Evolutionary conservation across 1,140 invertebrate genomes (phyloP), one percentile per base, ranked within the genome.

Genomic region (Armadillidium nasatum): DNA sequence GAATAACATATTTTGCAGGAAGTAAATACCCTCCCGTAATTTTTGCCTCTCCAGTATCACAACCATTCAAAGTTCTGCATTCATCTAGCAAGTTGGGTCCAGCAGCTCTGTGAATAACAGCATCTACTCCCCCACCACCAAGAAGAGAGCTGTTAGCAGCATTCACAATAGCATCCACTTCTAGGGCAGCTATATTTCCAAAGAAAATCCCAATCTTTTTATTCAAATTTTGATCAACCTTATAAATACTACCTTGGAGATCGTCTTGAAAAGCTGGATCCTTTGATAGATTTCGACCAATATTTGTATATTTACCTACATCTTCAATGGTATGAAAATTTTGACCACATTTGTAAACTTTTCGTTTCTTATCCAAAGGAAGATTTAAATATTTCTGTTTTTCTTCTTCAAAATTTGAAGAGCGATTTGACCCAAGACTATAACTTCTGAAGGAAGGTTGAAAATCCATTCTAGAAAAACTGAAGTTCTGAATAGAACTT

Each of bases 101-200:
- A 74, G 93, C 93, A 15, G 89, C 91, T 82, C 87, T 84, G 83
- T 95, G 93, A 83, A 97, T 96, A 10, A 92, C 92, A 76, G 92
- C 92, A 86, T 95, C 94, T 44, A 96, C 92, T 87, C 94, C 94
- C 45, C 93, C 93, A 44, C 94, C 94, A 60, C 92, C 93, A 21
- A 89, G 83, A 44, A 97, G 85, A 13, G 84, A 84, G 7, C 87
- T 88, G 85, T 97, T 97, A 0, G 95, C 94, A 71, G 94, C 95
- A 89, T 97, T 97, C 0, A 95, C 93, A 83, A 97, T 95, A 4
- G 89, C 92, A 88, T 96, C 94, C 75, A 96, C 88, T 88, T 94
- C 92, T 11, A 97, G 85, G 66, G 87, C 87, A 0, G 94, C 96
- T n/a, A 97, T 95, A 84, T 96, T 93, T 10, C 93, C 94, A 76